phyloP scores from a whole-genome alignment of 2,888 invertebrate genomes.

The Strigamia transsilvanica region DNA sequence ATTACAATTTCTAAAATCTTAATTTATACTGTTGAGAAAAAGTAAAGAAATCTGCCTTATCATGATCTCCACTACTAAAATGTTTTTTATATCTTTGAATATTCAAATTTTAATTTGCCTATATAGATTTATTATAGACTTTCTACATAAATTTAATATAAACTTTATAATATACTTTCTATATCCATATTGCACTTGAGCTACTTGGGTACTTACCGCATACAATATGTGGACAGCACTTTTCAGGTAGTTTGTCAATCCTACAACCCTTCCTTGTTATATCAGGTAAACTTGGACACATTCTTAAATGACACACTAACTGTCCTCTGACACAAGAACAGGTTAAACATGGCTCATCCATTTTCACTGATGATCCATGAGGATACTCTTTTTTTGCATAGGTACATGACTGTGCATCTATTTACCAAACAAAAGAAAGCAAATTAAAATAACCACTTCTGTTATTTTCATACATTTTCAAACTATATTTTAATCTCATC shows the following conservation, averaged over 20 bases:
- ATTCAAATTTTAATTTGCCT: too few relatives aligned
- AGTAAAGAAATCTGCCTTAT: background rate
- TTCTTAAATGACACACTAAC: slow-evolving; percentile 23
- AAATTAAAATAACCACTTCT: background rate
- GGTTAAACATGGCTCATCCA: slow-evolving; percentile 17
- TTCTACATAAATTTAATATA: too few relatives aligned
- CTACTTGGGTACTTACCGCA: background rate
- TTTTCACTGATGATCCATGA: slow-evolving; percentile 16
- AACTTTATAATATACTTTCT: too few relatives aligned
- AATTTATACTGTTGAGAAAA: too few relatives aligned
- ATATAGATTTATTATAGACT: too few relatives aligned
- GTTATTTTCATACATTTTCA: background rate
- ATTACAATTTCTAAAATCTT: background rate
- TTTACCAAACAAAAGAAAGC: background rate
- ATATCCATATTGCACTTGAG: too few relatives aligned
- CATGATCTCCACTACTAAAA: background rate
- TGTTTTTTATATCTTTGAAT: too few relatives aligned
- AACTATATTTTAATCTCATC: background rate
- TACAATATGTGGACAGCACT: background rate
- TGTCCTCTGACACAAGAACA: background rate
- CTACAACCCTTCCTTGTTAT: background rate
- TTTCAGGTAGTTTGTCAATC: slow-evolving; percentile 14
- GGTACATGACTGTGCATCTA: slow-evolving; percentile 15
- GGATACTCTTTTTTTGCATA: background rate
- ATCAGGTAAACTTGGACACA: slow-evolving; percentile 23